These are phyloP conservation scores for Pachydiplax longipennis DNA, from an alignment of 2,888 invertebrate genomes.

Conservation along the genomic window DNA sequence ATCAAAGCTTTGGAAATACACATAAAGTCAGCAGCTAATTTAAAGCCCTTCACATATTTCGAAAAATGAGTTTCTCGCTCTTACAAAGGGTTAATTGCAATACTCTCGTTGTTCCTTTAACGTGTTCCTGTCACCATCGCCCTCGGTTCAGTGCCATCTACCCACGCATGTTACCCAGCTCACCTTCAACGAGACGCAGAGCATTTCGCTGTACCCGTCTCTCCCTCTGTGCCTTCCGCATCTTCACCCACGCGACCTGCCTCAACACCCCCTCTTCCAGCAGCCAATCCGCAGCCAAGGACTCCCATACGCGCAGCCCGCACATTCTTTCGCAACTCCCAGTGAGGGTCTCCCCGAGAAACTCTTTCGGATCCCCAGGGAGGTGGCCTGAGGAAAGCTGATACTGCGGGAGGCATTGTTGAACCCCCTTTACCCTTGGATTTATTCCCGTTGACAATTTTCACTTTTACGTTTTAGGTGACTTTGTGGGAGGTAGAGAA, in stretches of 20 bases:
- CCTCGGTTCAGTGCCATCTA: background rate
- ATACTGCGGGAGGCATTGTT: background rate
- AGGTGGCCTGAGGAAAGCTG: background rate
- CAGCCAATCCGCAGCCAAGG: background rate
- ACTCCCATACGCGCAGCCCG: background rate
- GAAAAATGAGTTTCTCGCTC: no score
- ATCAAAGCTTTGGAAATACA: no score
- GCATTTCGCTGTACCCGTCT: background rate
- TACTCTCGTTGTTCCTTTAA: no score
- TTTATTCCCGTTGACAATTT: no score
- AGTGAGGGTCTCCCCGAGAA: background rate
- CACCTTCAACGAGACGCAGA: background rate
- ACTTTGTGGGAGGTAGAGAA: no score
- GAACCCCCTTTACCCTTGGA: no score
- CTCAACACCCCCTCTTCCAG: background rate
- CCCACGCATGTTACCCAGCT: background rate
- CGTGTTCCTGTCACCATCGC: no score
- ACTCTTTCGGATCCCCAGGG: background rate
- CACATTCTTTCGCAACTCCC: background rate
- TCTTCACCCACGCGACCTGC: background rate
- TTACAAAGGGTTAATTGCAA: no score
- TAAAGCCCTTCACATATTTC: no score
- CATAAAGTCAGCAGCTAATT: no score
- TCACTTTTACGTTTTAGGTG: no score
- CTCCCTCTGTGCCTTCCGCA: no score